Evolutionary conservation across 2,113 vertebrate species (phyloP).

Genomic region (Formicarius rufipectus): DNA sequence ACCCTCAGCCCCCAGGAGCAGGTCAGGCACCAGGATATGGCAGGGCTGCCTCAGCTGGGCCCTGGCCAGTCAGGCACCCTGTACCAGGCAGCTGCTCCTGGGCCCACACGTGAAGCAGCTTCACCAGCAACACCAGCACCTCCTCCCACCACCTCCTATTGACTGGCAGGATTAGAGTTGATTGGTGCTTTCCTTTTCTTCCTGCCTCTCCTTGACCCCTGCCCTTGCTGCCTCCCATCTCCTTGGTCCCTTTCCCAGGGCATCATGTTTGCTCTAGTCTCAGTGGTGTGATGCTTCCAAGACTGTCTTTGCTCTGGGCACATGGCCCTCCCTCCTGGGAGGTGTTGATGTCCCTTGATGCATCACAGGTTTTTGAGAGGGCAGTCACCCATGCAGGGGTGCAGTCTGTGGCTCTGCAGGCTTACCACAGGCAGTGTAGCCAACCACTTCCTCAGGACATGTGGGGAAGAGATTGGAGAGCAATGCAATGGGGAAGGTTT

Average conservation of each 20-base stretch:
- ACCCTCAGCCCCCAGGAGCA: neutral
- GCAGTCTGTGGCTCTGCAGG: neutral
- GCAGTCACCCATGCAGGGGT: neutral
- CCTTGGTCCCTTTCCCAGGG: neutral
- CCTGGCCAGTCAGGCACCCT: neutral
- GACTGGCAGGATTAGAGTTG: neutral
- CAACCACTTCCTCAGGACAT: neutral
- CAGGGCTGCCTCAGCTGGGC: neutral
- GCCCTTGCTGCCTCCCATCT: neutral
- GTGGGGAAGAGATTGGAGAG: neutral
- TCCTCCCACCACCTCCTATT: neutral
- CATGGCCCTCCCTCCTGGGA: no score
- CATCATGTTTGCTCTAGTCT: neutral
- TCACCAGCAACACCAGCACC: neutral
- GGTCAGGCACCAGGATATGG: fast-evolving
- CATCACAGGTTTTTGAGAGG: neutral
- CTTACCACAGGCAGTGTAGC: neutral
- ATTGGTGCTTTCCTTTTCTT: neutral
- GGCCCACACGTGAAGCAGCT: neutral
- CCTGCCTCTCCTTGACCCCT: neutral
- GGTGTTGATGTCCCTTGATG: neutral
- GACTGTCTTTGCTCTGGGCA: neutral
- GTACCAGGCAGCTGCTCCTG: fast-evolving
- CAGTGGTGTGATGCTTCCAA: neutral
- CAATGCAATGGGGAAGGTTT: neutral